Evolutionary conservation across 35 echinoderm and acorn worm genomes (phyloP), one percentile per base, ranked within the genome.

Genomic region (Amphiura filiformis): DNA sequence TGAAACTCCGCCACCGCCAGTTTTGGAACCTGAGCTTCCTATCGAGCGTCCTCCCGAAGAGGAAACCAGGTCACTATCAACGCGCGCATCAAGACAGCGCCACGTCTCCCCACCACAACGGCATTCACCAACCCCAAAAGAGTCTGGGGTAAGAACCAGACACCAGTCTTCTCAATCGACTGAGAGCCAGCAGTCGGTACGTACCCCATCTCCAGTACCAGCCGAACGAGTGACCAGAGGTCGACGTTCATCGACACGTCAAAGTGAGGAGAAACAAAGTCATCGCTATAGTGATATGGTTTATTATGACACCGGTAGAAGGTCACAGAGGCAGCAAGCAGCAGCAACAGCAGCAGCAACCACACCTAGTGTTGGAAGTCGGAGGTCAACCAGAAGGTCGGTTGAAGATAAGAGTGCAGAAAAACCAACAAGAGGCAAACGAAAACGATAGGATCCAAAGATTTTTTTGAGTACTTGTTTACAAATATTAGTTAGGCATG

Each of bases 261-360:
- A 64, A 22, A 70, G 61, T 70, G 83, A 85, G 37, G 81, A 32
- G 4, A 83, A 83, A 34, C 81, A 47, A 17, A 37, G 83, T 17
- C 56, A 85, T 61, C 83, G 83, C 11, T 85, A 85, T 17, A 65
- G 47, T 13, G 83, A 85, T 36, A 85, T 85, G 83, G 56, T 65
- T 34, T 85, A 85, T 61, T 85, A 85, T 38, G 83, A 65, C 4
- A 37, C 49, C 13, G 56, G 56, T 30, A 37, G 34, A 15, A 47
- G 83, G 1, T 65, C 32, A 18, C 83, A 85, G 37, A 32, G 34
- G 17, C 32, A 56, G 13, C 56, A 36, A 13, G 44, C 49, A 31
- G 40, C 42, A 14, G 28, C 42, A 36, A 34, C 56, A 31, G 33
- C 49, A 47, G 81, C 39, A 49, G 34, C 39, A 47, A 47, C 81